Base-by-base conservation (phyloP, 2,797 vertebrate species). In the Notoglanidium macrostoma region DNA sequence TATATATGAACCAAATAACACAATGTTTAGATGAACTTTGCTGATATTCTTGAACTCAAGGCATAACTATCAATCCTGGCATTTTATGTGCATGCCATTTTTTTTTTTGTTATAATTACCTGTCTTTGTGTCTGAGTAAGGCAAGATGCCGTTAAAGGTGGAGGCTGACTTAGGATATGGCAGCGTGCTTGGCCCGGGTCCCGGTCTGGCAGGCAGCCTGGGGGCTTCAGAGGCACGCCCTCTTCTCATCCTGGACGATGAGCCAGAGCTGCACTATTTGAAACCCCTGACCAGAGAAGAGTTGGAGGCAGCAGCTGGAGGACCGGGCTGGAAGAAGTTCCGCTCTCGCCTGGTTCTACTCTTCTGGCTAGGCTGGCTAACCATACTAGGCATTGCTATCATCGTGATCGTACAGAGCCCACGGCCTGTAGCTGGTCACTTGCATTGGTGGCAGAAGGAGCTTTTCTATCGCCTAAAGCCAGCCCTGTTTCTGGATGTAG, bases 381-480 rank as follows among this genome's bases (percentile, higher is more conserved):
- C 92, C 44, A 91, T 96, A 85, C 92, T 96, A 4, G 90, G 88
- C 32, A 81, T 79, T 19, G 84, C 94, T 35, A 9, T 96, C 2
- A 85, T 88, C 32, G 91, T 96, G 70, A 78, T 96, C 0, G 63
- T 89, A 5, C 32, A 90, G 29, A 95, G 90, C 23, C 93, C 95
- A 0, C 88, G 91, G n/a, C 93, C 92, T 0, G 87, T 57, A n/a
- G 10, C 70, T 89, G 0, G 88, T 32, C 0, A 89, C 88, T 93
- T 95, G 10, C 82, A 35, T 4, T 96, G 96, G 96, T 97, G 96
- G 96, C 95, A 96, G 92, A 95, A 80, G 85, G 67, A 93, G 0
- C n/a, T 95, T 67, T 96, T 96, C 83, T 96, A 92, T 87, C 93
- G 90, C 63, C 78, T 96, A 88, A 92, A 93, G 85, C 90, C 92